Evolutionary conservation across 2,113 vertebrate species (phyloP).

Genomic region (Setophaga petechia): DNA sequence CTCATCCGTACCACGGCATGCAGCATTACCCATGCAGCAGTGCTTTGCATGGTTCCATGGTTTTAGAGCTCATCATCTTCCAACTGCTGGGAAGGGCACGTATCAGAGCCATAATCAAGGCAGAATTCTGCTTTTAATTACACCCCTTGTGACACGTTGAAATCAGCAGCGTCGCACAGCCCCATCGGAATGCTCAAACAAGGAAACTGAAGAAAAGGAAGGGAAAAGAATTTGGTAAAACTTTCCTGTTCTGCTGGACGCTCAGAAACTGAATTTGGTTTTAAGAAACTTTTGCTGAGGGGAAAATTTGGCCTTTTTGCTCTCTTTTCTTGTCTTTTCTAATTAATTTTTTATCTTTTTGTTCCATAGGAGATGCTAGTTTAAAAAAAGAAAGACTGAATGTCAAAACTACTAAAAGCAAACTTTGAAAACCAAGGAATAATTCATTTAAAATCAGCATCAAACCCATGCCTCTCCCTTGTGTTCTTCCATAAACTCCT

Average conservation of each 20-base stretch:
- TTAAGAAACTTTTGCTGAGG: neutral
- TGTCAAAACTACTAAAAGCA: neutral
- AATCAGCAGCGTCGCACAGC: neutral
- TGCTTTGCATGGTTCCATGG: neutral
- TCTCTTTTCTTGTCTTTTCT: constrained; percentile 4
- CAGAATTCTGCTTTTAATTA: constrained; percentile 51
- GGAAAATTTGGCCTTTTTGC: neutral
- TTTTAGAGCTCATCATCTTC: constrained; percentile 29
- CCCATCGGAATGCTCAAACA: neutral
- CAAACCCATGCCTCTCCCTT: neutral
- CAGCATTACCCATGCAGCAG: rapidly evolving
- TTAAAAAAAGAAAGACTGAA: neutral
- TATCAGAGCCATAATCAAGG: constrained; percentile 32
- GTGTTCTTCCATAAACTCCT: constrained; percentile 13
- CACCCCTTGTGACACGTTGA: neutral
- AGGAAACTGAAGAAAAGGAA: neutral
- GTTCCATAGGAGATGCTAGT: neutral
- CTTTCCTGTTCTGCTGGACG: neutral
- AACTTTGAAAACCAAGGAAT: constrained; percentile 17
- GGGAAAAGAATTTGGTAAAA: neutral
- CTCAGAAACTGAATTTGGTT: neutral
- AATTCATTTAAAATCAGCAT: constrained; percentile 38
- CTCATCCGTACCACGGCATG: neutral
- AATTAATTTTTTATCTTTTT: constrained; percentile 12
- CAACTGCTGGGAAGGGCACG: neutral